Percentiles rank a stretch among this genome's conserved stretches.
Evolutionary conservation across 1,140 invertebrate species (phyloP).

Genomic region (Tyrophagus putrescentiae): DNA sequence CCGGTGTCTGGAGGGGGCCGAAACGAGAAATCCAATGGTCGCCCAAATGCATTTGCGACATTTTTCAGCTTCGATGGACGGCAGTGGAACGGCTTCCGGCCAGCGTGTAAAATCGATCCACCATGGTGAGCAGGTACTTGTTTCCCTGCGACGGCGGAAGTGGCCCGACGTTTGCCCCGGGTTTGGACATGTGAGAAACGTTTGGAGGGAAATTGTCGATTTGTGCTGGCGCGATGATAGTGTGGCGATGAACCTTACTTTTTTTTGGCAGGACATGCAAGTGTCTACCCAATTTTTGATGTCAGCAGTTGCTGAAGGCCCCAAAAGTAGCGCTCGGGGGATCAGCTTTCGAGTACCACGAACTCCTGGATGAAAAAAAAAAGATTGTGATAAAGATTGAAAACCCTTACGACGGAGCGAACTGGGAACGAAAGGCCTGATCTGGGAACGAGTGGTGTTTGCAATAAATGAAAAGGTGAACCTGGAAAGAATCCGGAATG

Average conservation of each 20-base stretch:
- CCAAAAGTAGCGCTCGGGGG: not conserved
- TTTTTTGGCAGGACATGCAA: conserved; percentile 2
- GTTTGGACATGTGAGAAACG: not conserved
- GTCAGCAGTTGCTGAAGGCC: not conserved
- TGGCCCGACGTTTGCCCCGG: not conserved
- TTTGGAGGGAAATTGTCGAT: not conserved
- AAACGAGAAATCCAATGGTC: conserved; percentile 31
- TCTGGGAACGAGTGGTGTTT: not conserved
- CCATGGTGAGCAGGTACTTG: conserved; percentile 5
- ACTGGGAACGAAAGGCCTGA: not conserved
- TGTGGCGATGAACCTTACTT: not conserved
- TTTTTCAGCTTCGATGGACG: conserved; percentile 29
- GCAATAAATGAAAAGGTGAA: not conserved
- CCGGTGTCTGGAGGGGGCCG: conserved; percentile 27
- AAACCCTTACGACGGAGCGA: not conserved
- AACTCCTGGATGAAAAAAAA: not conserved
- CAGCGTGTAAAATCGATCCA: conserved; percentile 8
- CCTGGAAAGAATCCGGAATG: not conserved
- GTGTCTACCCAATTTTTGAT: not conserved
- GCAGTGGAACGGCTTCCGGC: conserved; percentile 23
- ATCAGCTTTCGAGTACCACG: not conserved
- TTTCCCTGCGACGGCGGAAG: not conserved
- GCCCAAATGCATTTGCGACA: conserved; percentile 28
- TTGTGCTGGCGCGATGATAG: not conserved
- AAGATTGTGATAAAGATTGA: not conserved